Base-by-base conservation (phyloP, 2,888 invertebrate species). In the Pyrrhia umbra region DNA sequence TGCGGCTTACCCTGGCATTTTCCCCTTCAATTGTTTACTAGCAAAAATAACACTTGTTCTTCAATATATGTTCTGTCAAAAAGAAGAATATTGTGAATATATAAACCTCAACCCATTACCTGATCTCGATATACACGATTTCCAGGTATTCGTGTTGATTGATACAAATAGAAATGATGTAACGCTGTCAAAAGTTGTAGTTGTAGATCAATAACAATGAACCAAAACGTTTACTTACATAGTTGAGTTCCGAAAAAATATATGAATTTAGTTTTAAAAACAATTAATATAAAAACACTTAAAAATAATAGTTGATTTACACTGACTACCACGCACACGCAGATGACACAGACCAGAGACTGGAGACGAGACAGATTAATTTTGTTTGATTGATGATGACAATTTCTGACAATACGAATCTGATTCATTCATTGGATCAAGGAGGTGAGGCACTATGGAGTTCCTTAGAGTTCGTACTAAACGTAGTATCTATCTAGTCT, bases 1-100 rank as follows among this genome's bases (percentile, higher is more conserved):
- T 91, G 89, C 85, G 85, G 83, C 94, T 95, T 95, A 95, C 94
- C 94, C 93, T 85, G 94, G 94, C 94, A 95, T 94, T 90, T 91
- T 92, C 81, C 85, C 82, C 84, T 78, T 81, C 78, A 78, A 85
- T 74, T 72, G 80, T 75, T 76, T 72, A 77, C 52, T 68, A 84
- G 73, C 52, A 73, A 75, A 76, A 70, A 52, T 75, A 82, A 70
- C 68, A 82, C 69, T 69, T 70, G 76, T 67, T 83, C 85, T 73
- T 77, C 82, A 80, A 63, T 75, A 71, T 70, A 71, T 58, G 42
- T 77, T 89, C 92, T 91, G 92, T 82, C 82, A 85, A 88, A 89
- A 88, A 89, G 79, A 88, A 90, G 81, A 88, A 82, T 74, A 85
- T 50, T 39, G 66, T 62, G 62, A 47, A 75, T 69, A 62, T 74